phyloP scores from a whole-genome alignment of 2,113 vertebrate species.

The Elephantulus edwardii region DNA sequence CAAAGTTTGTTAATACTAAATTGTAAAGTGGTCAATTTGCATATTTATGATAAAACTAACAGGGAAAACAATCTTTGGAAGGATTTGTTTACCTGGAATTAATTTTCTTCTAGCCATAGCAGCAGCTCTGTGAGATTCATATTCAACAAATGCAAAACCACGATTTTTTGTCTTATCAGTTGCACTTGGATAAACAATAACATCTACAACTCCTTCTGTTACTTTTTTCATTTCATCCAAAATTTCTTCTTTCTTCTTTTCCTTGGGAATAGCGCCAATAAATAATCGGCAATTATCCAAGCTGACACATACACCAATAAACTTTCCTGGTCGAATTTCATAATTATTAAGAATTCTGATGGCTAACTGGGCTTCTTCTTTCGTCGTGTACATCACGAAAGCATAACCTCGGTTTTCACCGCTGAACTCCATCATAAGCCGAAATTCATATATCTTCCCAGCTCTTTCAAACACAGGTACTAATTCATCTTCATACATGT shows the following conservation, averaged over 20 bases:
- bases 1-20: not conserved
- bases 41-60: not conserved
- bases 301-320: conserved; percentile 95
- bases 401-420: conserved; percentile 97
- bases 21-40: not conserved
- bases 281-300: conserved; percentile 97
- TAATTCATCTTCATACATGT: conserved; percentile 96
- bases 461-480: conserved; percentile 94
- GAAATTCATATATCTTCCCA: conserved; percentile 94
- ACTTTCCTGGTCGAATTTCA: conserved; percentile 93
- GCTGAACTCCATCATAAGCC: conserved; percentile 98
- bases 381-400: conserved; percentile 96
- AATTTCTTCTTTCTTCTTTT: conserved; percentile 96
- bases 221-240: conserved; percentile 95
- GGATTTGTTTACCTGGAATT: conserved; percentile 87
- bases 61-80: conserved; percentile 16
- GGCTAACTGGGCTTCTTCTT: conserved; percentile 92
- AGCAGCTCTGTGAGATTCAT: conserved; percentile 96
- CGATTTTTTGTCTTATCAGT: conserved; percentile 93
- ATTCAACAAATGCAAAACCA: conserved; percentile 97
- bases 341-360: conserved; percentile 94
- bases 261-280: conserved; percentile 95
- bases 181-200: conserved; percentile 94
- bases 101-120: conserved; percentile 95
- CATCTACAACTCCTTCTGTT: conserved; percentile 95